Base-by-base conservation (phyloP, 2,797 vertebrate genomes). In the Euphonia xanthogaster region DNA sequence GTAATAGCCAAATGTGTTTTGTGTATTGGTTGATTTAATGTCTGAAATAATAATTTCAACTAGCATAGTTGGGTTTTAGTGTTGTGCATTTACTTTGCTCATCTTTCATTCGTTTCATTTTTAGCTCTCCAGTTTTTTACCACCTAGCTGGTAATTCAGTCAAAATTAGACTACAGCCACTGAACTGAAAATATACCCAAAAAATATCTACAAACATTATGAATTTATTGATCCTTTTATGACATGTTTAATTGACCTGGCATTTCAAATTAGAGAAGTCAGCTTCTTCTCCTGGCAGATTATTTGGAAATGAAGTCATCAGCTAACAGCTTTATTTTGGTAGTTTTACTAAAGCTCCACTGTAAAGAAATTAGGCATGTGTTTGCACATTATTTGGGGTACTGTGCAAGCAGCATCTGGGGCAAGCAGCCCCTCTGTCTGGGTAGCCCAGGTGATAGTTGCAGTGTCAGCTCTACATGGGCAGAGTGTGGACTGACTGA, bases 381-480 rank as follows among this genome's bases (percentile, higher is more conserved):
- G 8, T 86, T 67, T 57, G 50, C 58, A 33, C 45, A 20, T 72
- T 42, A 15, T 63, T 35, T 61, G 35, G 25, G 22, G 66, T 89
- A 30, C 57, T 57, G 2, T 65, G 24, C 53, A 39, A 25, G 44
- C 12, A 74, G 53, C 61, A 37, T 65, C 33, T 76, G 63, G n/a
- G 91, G 48, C 39, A 60, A 60, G 58, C 21, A 2, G 67, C 27
- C 17, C 1, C 0, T 35, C 47, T 3, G 2, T 50, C 30, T 91
- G 81, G 31, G 58, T 48, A 30, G 27, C 1, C 0, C 0, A 0
- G 14, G 31, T 40, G 54, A 16, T 30, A 14, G 39, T n/a, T 2
- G 3, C 47, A 54, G 0, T 37, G 28, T 58, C 60, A 72, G 1
- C 75, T 88, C n/a, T 44, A 1, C 24, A 2, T 6, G 22, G 63